Evolutionary conservation across 2,113 vertebrate species (phyloP), one percentile per base, ranked within the genome.

Genomic region (Nesospiza acunhae): DNA sequence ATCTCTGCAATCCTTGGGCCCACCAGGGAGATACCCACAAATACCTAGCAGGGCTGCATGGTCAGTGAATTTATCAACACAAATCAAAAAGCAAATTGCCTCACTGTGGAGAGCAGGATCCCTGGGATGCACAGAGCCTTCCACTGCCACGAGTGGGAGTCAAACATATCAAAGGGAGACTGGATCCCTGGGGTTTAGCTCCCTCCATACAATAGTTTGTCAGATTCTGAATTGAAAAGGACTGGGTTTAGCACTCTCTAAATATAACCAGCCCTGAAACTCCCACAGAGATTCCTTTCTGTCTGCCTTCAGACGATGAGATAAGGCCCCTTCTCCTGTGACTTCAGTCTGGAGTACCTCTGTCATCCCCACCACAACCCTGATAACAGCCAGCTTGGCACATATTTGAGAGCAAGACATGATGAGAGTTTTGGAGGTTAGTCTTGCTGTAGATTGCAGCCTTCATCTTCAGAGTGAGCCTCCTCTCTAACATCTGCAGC

Each of bases 261-360:
- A 95, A 95, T 94, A 91, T 84, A 93, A 87, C 89, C 94, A 93
- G 60, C 60, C 91, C 76, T 87, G 92, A 96, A 94, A 96, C 94
- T 96, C 90, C 94, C 88, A 86, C 92, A 72, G 96, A 95, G 96
- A 96, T 95, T 96, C 96, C 90, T 94, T 88, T 96, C 93, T 95
- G 92, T 88, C 93, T 97, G 93, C 79, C 88, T 93, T 95, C 88
- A 93, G 96, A 86, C 31, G 2, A 72, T 82, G 95, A 94, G 94
- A 97, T 96, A 96, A 97, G 95, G 86, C 84, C 53, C 88, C 44
- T 70, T 93, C 64, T 82, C 77, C 84, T 83, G 87, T 91, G 87
- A 90, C 96, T 95, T 91, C 92, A 95, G 95, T 70, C 94, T 95
- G 92, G 90, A 93, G 87, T 88, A 81, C 80, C 90, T 96, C 93